Base-by-base conservation (phyloP, 2,888 invertebrate species). In the Athalia rosae region DNA sequence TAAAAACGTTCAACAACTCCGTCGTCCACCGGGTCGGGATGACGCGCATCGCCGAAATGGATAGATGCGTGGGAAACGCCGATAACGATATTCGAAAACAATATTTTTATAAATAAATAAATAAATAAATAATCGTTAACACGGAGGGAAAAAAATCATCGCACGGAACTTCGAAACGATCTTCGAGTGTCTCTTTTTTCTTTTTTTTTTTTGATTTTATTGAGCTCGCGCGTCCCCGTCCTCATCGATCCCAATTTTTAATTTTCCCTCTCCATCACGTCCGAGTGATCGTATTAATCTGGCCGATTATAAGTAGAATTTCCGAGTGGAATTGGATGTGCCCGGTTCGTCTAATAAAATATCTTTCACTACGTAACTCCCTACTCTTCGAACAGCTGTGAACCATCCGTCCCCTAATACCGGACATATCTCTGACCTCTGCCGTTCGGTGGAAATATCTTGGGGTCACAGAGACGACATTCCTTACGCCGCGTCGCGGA, bases 311-410 rank as follows among this genome's bases (percentile, higher is more conserved):
- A 28, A 28, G n/a, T n/a, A n/a, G n/a, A n/a, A n/a, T n/a, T n/a
- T n/a, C 13, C 28, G 50, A 62, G 28, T 28, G 28, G 28, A 28
- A 28, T 28, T 1, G 2, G 28, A 28, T 28, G 28, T 28, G 28
- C 28, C 28, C 28, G 28, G 1, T 28, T 28, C 28, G 28, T 28
- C 28, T 28, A 28, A 28, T 28, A 28, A 28, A 28, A 28, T 28
- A 28, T 28, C 28, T 11, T 58, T 7, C 11, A 28, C 5, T 28
- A 61, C 61, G 61, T 61, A 61, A 61, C 28, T 8, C 6, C 28
- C 28, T 61, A 8, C 13, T n/a, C 58, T 61, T 8, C n/a, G 13
- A 64, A 64, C 64, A 64, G 64, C 64, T 64, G 64, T 11, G 28
- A 62, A n/a, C 62, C 43, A 5, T 2, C 5, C 62, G 15, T 64